phyloP scores from a whole-genome alignment of 2,797 vertebrate genomes.

The Hydrolagus colliei region DNA sequence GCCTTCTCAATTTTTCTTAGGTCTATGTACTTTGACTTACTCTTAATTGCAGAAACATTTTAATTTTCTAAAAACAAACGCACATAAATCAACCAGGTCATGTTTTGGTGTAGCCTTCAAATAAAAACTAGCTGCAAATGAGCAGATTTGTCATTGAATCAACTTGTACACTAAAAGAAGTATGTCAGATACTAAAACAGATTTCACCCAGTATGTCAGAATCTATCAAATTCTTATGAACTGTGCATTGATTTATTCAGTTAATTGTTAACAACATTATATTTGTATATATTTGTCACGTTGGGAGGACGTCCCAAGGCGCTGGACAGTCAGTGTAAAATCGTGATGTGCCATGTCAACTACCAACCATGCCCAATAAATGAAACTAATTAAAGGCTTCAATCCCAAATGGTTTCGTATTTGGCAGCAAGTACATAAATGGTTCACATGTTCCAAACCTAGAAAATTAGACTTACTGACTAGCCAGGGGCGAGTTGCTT shows the following conservation, averaged over 20 bases:
- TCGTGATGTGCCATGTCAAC: not conserved
- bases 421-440: not conserved
- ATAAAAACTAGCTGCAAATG: not conserved
- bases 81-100: not conserved
- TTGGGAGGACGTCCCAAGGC: too few relatives aligned
- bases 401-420: not conserved
- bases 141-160: not conserved
- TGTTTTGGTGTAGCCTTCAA: not conserved
- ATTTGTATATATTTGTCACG: too few relatives aligned
- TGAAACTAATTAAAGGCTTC: not conserved
- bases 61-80: too few relatives aligned
- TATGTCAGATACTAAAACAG: not conserved
- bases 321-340: not conserved
- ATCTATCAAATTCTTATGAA: not conserved
- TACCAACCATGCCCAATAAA: not conserved
- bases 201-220: not conserved
- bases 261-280: not conserved
- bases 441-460: not conserved
- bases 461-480: not conserved
- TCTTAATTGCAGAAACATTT: not conserved
- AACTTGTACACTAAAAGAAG: not conserved
- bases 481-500: not conserved
- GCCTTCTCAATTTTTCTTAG: not conserved
- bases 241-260: not conserved
- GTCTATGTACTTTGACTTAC: not conserved